A percentile compares a stretch with the other conserved stretches of the same genome.
Evolutionary conservation across 2,797 vertebrate genomes (phyloP).

Genomic region (Clarias pachynema): DNA sequence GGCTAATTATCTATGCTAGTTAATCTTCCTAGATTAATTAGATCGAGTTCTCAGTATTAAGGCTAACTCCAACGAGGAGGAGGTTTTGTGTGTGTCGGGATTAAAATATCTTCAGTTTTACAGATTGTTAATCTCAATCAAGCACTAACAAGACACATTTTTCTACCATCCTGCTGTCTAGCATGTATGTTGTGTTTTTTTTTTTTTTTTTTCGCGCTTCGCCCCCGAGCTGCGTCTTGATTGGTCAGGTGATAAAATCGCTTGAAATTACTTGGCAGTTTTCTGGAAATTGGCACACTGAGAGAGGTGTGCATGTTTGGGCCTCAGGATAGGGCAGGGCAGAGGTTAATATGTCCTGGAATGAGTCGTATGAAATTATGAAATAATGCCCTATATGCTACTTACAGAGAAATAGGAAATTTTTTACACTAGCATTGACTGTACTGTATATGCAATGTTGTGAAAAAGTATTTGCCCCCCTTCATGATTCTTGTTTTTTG

Average conservation of each 20-base stretch:
- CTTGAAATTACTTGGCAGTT: neutral
- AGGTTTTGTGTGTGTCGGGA: neutral
- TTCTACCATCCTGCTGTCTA: neutral
- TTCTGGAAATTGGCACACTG: neutral
- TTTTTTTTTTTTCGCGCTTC: too few species aligned
- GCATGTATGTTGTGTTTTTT: neutral
- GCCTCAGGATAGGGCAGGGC: constrained; percentile 18
- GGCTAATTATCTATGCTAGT: neutral
- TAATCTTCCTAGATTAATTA: neutral
- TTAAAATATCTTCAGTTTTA: neutral
- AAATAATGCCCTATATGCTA: neutral
- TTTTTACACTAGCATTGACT: neutral
- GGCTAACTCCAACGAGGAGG: neutral
- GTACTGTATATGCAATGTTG: too few species aligned
- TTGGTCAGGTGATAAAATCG: neutral
- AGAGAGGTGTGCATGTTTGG: neutral
- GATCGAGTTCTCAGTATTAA: neutral
- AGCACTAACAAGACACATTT: neutral
- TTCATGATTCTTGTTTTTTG: too few species aligned
- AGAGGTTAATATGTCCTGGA: neutral
- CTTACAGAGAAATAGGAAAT: too few species aligned
- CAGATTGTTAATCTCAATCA: neutral
- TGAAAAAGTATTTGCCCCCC: too few species aligned
- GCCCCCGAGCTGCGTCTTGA: neutral
- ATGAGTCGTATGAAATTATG: constrained; percentile 2